A percentile compares a stretch with the other conserved stretches of the same genome.
phyloP scores from a whole-genome alignment of 2,888 invertebrate species.

The Hyposoter dolosus region DNA sequence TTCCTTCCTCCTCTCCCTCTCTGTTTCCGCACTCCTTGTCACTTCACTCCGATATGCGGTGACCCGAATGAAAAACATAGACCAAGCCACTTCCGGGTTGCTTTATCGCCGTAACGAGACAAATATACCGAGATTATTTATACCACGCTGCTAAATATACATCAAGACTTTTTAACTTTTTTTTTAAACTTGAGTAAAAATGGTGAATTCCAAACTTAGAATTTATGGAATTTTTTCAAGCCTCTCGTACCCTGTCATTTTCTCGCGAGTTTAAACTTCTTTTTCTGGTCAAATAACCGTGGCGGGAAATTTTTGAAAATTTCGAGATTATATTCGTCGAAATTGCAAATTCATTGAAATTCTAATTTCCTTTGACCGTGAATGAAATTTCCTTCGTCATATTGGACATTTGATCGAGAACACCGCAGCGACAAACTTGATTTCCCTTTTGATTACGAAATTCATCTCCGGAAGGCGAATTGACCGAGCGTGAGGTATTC shows the following conservation, averaged over 20 bases:
- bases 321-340: background rate
- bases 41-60: constrained; percentile 32
- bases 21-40: background rate
- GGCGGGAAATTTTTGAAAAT: background rate
- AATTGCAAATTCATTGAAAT: background rate
- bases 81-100: constrained; percentile 34
- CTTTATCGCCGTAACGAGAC: constrained; percentile 10
- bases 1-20: background rate
- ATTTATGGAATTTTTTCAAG: too few species aligned
- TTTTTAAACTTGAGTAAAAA: too few species aligned
- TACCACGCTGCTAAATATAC: too few species aligned
- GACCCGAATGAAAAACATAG: constrained; percentile 41
- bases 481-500: constrained; percentile 38
- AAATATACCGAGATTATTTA: background rate
- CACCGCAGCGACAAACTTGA: background rate
- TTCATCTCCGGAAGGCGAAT: background rate
- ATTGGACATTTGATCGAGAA: constrained; percentile 1
- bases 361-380: background rate
- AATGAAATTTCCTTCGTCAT: background rate
- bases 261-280: too few species aligned
- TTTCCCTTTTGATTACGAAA: constrained; percentile 7
- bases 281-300: too few species aligned
- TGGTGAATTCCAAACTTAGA: too few species aligned
- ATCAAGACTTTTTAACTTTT: too few species aligned
- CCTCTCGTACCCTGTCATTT: too few species aligned